These are phyloP conservation scores for Ypsolopha sequella DNA, from an alignment of 2,888 invertebrate species.

Conservation along the genomic window DNA sequence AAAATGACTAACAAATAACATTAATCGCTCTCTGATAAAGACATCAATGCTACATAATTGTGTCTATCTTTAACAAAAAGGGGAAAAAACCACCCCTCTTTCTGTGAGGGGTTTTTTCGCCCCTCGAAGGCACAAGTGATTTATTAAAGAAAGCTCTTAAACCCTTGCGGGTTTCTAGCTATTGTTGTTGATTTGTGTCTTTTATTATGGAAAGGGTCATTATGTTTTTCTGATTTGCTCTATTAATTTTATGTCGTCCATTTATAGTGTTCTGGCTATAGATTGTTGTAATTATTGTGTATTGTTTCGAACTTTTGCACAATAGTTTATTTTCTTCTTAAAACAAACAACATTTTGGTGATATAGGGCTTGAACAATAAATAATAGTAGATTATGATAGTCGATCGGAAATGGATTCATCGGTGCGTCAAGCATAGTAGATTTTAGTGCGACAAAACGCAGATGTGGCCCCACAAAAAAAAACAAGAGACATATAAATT, in stretches of 20 bases:
- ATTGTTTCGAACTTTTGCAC: too few relatives aligned
- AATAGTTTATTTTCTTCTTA: too few relatives aligned
- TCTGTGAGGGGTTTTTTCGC: constrained; percentile 18
- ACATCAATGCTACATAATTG: constrained; percentile 51
- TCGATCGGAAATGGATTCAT: too few relatives aligned
- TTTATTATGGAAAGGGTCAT: constrained; percentile 10
- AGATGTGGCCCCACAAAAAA: too few relatives aligned
- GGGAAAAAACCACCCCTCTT: constrained; percentile 15
- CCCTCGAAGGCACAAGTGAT: constrained; percentile 31
- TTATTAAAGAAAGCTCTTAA: constrained; percentile 67
- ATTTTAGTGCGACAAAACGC: too few relatives aligned
- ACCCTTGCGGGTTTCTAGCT: constrained; percentile 46
- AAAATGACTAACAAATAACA: constrained; percentile 32
- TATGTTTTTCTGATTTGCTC: constrained; percentile 26
- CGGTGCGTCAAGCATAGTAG: too few relatives aligned
- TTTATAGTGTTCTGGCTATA: not conserved
- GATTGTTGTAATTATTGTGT: too few relatives aligned
- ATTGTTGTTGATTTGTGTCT: constrained; percentile 21
- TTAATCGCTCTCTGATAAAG: constrained; percentile 44
- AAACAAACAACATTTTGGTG: too few relatives aligned
- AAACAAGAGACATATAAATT: too few relatives aligned
- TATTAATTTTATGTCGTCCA: constrained; percentile 25
- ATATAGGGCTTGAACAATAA: too few relatives aligned
- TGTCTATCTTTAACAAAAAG: constrained; percentile 34
- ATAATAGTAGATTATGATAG: too few relatives aligned